A percentile compares a stretch with the other conserved stretches of the same genome.
Conservation (phyloP, 2,113 vertebrate species). For the Gorilla gorilla region DNA sequence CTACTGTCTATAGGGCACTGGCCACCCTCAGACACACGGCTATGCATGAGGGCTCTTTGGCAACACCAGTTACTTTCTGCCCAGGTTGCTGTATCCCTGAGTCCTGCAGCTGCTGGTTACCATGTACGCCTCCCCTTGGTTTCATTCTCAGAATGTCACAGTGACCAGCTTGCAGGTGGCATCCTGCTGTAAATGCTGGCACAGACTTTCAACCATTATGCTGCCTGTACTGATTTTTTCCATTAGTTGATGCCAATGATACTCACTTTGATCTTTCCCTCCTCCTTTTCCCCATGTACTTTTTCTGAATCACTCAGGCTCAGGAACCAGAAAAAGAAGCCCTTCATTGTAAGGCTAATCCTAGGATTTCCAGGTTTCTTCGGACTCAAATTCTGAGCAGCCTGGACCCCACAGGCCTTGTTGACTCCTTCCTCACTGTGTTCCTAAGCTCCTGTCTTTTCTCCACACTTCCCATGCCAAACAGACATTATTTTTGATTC, state of each 20-base stretch:
- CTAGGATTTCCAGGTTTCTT: neutral
- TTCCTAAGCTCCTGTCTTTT: neutral
- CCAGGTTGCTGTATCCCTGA: neutral
- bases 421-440: neutral
- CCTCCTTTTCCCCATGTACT: neutral
- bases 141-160: conserved; percentile 78
- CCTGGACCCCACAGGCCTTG: neutral
- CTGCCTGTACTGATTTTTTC: conserved; percentile 55
- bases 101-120: conserved; percentile 51
- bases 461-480: neutral
- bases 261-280: conserved; percentile 37
- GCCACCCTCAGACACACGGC: neutral
- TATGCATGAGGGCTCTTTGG: neutral
- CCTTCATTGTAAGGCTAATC: neutral
- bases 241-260: conserved; percentile 58
- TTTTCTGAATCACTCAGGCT: conserved; percentile 11
- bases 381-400: neutral
- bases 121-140: conserved; percentile 25
- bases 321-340: neutral
- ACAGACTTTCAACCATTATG: conserved; percentile 45
- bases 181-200: conserved; percentile 53
- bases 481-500: neutral
- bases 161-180: conserved; percentile 79
- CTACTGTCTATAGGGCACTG: neutral
- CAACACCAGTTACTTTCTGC: neutral